Base-by-base conservation (phyloP, 2,797 vertebrate genomes). In the Sebastes oblongus region DNA sequence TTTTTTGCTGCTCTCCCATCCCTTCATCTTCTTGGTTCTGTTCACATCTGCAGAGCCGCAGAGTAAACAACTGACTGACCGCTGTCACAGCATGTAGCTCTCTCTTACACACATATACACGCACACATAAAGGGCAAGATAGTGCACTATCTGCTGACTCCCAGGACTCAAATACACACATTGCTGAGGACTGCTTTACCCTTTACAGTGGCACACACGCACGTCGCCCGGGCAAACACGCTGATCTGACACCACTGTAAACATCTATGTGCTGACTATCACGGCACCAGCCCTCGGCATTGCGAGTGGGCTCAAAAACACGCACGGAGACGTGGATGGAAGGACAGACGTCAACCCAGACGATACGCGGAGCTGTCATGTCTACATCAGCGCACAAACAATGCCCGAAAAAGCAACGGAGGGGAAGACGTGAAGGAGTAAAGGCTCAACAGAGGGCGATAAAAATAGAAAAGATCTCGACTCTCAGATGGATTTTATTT, bases 11-110 rank as follows among this genome's bases (percentile, higher is more conserved):
- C 16, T 20, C 10, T 11, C 50, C 25, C 20, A 22, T 54, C 66
- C 78, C 76, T 78, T 75, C 72, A 77, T 87, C 71, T 58, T 72
- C 65, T 64, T 36, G 32, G 58, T 79, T 75, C n/a, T 61, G 68
- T 77, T 88, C 60, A 34, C 73, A 65, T 88, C 86, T 79, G 78
- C 75, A 79, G 76, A 81, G 73, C 59, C 5, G 54, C 82, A 75
- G 67, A 85, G 77, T 77, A 83, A 89, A 91, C 86, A 91, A 90
- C 72, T 72, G 84, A 89, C 72, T 91, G 92, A 84, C 83, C 91
- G 89, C 88, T 58, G 90, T 88, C 90, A 89, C 90, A 90, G 89
- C 85, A 88, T 76, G 86, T 61, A 66, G 60, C 71, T 54, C 65
- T 18, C 27, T 55, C 39, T 18, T 8, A 20, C 36, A 75, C 60